Evolutionary conservation across 2,888 invertebrate species (phyloP).

Genomic region (Nephrotoma appendiculata): DNA sequence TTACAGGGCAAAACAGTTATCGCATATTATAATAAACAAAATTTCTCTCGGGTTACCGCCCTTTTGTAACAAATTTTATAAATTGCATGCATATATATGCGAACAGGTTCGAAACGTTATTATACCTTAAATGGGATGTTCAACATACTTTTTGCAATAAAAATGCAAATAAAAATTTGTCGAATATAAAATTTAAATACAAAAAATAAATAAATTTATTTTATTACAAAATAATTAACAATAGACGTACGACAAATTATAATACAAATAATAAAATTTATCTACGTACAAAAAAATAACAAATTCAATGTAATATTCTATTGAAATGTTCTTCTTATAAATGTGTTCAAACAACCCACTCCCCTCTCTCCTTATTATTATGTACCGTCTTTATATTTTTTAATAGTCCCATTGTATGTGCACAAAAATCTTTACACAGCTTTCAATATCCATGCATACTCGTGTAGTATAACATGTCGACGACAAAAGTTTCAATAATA

Average conservation of each 20-base stretch:
- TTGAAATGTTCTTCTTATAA: background rate
- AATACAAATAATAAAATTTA: background rate
- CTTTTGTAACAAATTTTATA: background rate
- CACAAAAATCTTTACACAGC: background rate
- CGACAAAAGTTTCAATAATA: background rate
- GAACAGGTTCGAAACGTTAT: background rate
- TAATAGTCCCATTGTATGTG: background rate
- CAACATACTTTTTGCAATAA: background rate
- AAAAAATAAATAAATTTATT: background rate
- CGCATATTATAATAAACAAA: background rate
- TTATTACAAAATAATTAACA: background rate
- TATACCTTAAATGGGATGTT: background rate
- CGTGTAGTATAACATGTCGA: background rate
- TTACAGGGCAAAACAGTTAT: background rate
- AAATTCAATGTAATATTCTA: background rate
- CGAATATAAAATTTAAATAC: background rate
- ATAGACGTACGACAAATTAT: background rate
- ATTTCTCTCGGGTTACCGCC: background rate
- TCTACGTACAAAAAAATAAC: background rate
- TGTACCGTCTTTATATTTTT: background rate
- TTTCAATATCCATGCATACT: background rate
- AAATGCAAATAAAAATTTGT: background rate
- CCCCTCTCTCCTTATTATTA: background rate
- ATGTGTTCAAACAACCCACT: background rate
- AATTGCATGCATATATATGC: background rate